Base-by-base conservation (phyloP, 2,888 invertebrate genomes). In the Stramonita haemastoma region DNA sequence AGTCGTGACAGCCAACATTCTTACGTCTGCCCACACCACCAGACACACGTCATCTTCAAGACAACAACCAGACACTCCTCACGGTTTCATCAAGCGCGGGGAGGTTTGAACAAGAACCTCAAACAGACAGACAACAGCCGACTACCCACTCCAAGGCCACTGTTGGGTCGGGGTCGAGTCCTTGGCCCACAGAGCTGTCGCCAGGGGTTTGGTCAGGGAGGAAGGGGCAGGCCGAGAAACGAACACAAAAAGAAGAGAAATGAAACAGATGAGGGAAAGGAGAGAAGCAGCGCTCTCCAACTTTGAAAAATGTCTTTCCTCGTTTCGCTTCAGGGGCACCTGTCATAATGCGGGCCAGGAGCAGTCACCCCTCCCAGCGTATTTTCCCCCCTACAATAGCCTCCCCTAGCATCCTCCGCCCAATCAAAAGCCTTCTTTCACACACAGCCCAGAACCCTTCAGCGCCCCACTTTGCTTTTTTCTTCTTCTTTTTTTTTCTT, bases 281-380 rank as follows among this genome's bases (percentile, higher is more conserved):
- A 86, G 22, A 86, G 86, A 86, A 86, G 86, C 86, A 34, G 19
- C 29, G 66, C 86, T 32, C 86, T 86, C 86, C 56, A 86, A 86
- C 60, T 86, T 86, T 86, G 86, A 86, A 86, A 86, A 86, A 86
- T 34, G 66, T 86, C 86, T 6, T 57, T 34, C 26, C 32, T 86
- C 86, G 86, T 86, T 26, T 86, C 66, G 86, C 86, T 86, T 86
- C 86, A 66, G 86, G 66, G 73, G 87, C 87, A 87, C 87, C 87
- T 73, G 87, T 87, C 73, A 87, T 46, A 46, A 87, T 87, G 87
- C 87, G 87, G 87, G 87, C 87, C 86, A 86, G 86, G 86, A 29
- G 86, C 86, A 86, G 86, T 86, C 86, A 86, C 86, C 86, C 86
- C 60, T 32, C 34, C 60, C 86, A 19, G 66, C 60, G 56, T 57